Conservation (phyloP, 1,140 invertebrate genomes). For the Leptoteleia sp. region DNA sequence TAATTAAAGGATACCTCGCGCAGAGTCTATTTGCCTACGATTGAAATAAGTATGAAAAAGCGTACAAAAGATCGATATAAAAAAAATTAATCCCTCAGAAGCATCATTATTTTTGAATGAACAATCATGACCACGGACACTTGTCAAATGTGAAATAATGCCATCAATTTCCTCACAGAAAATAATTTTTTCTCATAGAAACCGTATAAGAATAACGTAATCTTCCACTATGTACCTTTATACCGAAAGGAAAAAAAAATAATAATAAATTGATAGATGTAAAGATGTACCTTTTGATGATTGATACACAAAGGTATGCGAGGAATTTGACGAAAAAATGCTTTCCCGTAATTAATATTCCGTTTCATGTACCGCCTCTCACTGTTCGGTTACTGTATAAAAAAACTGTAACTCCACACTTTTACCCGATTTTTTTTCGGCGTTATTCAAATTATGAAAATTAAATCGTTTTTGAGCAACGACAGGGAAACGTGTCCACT, state of each 20-base stretch:
- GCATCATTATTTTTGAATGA: constrained; percentile 15
- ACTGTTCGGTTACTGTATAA: neutral
- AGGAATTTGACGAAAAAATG: constrained; percentile 30
- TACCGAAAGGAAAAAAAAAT: neutral
- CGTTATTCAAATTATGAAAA: constrained; percentile 12
- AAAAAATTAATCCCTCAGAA: neutral
- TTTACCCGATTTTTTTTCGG: constrained; percentile 9
- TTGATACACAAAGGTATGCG: constrained; percentile 11
- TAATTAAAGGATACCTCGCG: no score
- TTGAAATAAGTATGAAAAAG: no score
- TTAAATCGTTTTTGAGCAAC: neutral
- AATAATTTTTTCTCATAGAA: neutral
- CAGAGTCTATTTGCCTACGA: no score
- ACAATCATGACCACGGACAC: constrained; percentile 5
- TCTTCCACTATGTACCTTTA: constrained; percentile 4
- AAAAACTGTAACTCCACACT: constrained; percentile 4
- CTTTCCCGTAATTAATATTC: constrained; percentile 35
- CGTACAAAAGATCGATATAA: no score
- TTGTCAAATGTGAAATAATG: constrained; percentile 35
- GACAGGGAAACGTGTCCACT: neutral
- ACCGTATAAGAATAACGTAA: neutral
- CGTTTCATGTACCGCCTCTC: constrained; percentile 20
- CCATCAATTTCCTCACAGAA: constrained; percentile 17
- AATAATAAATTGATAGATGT: constrained; percentile 12
- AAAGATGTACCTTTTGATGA: constrained; percentile 9